Base-by-base conservation (phyloP, 2,888 invertebrate genomes). In the Hedya salicella region DNA sequence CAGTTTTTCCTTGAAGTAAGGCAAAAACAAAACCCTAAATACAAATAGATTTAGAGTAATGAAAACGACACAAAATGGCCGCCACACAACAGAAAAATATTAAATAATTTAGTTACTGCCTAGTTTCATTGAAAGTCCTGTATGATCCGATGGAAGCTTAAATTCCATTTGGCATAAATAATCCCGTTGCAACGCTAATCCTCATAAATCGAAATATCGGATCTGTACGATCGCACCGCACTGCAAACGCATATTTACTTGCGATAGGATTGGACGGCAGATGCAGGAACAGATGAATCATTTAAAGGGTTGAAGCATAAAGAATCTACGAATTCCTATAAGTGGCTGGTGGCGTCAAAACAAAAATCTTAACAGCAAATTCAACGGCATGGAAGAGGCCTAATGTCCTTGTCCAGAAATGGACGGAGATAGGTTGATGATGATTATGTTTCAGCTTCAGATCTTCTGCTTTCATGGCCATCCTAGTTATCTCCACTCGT, bases 121-220 rank as follows among this genome's bases (percentile, higher is more conserved):
- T 40, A 56, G 48, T n/a, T 61, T 49, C 60, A 40, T 48, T 40
- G 32, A 53, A 39, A 52, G n/a, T 25, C 19, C 13, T 6, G 14
- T 11, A 17, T 14, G 40, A 50, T 53, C 46, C 59, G 69, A 62
- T 66, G 68, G 50, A 61, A 53, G 65, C 64, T 69, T 63, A 74
- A 68, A 69, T 61, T 36, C 59, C 72, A 65, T 71, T 60, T 40
- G 72, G 74, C 77, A 76, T 76, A 77, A 76, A 76, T 76, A 75
- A 77, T 75, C 68, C 62, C 25, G 62, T 62, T 62, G 70, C 68
- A 74, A 65, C 50, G 46, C 78, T 83, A 82, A 85, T 82, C 80
- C 82, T 71, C 81, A 83, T 85, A 85, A 82, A 85, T 86, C 82
- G 80, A 78, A 77, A 79, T 79, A 78, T 78, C 78, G 78, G 74